Conservation (phyloP, 2,113 vertebrate species). For the Epinephelus lanceolatus region DNA sequence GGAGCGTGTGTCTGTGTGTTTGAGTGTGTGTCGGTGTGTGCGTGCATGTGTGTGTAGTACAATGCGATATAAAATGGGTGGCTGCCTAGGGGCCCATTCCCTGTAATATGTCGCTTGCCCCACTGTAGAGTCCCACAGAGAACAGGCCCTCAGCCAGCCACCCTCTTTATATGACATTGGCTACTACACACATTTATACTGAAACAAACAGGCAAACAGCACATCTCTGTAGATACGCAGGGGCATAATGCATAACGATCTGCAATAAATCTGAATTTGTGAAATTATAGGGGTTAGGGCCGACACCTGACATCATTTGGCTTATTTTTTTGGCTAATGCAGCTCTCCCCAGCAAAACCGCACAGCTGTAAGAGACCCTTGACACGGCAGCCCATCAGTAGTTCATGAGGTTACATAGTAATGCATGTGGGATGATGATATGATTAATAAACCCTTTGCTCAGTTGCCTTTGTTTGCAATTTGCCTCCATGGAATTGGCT, state of each 20-base stretch:
- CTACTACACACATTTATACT: slow-evolving; percentile 26
- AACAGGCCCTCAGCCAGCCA: slow-evolving; percentile 52
- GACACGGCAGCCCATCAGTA: slow-evolving; percentile 40
- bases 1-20: slow-evolving; percentile 28
- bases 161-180: slow-evolving; percentile 46
- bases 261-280: slow-evolving; percentile 52
- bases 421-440: slow-evolving; percentile 33
- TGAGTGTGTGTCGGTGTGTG: slow-evolving; percentile 66
- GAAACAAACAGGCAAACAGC: slow-evolving; percentile 29
- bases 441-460: slow-evolving; percentile 40
- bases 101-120: slow-evolving; percentile 36
- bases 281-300: slow-evolving; percentile 24
- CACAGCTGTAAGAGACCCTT: slow-evolving; percentile 27
- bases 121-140: slow-evolving; percentile 37
- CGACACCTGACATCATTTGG: slow-evolving; percentile 44
- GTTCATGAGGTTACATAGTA: slow-evolving; percentile 42
- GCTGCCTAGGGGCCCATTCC: slow-evolving; percentile 54
- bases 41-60: slow-evolving; percentile 28
- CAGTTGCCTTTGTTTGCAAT: slow-evolving; percentile 21
- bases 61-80: slow-evolving; percentile 60
- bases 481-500: slow-evolving; percentile 32
- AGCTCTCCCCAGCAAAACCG: background rate
- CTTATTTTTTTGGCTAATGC: slow-evolving; percentile 27
- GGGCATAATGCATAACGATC: slow-evolving; percentile 27
- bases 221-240: slow-evolving; percentile 9